Evolutionary conservation across 2,888 invertebrate genomes (phyloP), one percentile per base, ranked within the genome.

Genomic region (Agonopterix heracliana): DNA sequence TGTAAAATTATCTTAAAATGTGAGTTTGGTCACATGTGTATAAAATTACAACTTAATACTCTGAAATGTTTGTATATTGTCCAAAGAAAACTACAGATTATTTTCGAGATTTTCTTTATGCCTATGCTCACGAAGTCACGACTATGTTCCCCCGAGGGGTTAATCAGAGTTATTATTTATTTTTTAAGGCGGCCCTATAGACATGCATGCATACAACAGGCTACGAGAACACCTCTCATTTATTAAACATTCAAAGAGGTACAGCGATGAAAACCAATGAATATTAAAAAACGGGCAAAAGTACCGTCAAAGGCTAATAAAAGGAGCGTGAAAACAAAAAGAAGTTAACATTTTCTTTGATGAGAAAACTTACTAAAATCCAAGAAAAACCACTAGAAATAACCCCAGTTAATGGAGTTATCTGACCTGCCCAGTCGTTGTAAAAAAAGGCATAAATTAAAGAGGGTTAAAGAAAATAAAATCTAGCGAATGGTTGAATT

Each of bases 351-450:
- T 67, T 70, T 70, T 66, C 59, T 59, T 51, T 61, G 71, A 77
- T 74, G 71, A 70, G 70, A 72, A 77, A 80, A 75, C 69, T 74
- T 68, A 61, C 51, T 9, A 59, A 60, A 63, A 66, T 63, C 58
- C 41, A 59, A 69, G 67, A 61, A 74, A 69, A 72, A 69, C 65
- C 68, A 59, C 65, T 59, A 61, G 60, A 64, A 71, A 65, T 58
- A 58, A 44, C 56, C 59, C 53, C 54, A 53, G 60, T 59, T 73
- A 74, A 81, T 76, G 56, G 63, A 74, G 63, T 68, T 67, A 68
- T 64, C 65, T 61, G 49, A 46, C 53, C 59, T 63, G 60, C 63
- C 62, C 61, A 65, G 66, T 47, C 62, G 62, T 54, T 64, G 60
- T 61, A 60, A 64, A 68, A 66, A 13, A 12, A 12, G 13, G 54